Percentiles rank a stretch among this genome's conserved stretches.
Conservation (phyloP, 2,797 vertebrate species). For the Telmatherina bonti region DNA sequence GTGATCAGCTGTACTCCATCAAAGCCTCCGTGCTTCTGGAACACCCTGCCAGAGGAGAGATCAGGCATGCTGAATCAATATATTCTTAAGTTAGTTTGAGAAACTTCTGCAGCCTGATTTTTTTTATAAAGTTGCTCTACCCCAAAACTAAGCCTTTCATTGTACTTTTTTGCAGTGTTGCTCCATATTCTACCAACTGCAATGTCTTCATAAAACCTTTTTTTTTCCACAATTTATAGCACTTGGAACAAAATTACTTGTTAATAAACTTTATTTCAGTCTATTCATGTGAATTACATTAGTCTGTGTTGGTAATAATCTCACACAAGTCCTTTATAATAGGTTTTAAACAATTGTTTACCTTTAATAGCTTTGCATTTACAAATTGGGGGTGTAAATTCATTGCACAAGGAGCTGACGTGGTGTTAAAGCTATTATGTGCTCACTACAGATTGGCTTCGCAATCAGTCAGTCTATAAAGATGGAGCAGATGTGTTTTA, state of each 20-base stretch:
- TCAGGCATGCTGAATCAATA: slow-evolving; percentile 52
- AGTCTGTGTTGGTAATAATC: slow-evolving; percentile 2
- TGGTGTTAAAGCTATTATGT: slow-evolving; percentile 35
- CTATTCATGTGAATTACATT: slow-evolving; percentile 16
- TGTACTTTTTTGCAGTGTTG: not conserved
- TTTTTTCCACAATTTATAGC: not conserved
- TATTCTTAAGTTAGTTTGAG: slow-evolving; percentile 59
- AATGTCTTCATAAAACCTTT: not conserved
- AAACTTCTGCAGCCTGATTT: slow-evolving; percentile 42
- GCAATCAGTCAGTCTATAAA: slow-evolving; percentile 58
- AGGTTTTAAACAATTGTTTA: slow-evolving; percentile 32
- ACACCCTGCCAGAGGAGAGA: slow-evolving; percentile 43
- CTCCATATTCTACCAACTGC: slow-evolving; percentile 1
- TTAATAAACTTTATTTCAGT: slow-evolving; percentile 23
- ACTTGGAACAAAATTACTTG: slow-evolving; percentile 12
- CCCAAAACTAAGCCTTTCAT: slow-evolving; percentile 23
- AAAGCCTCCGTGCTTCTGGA: slow-evolving; percentile 36
- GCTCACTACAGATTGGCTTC: slow-evolving; percentile 51
- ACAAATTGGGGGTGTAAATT: slow-evolving; percentile 40
- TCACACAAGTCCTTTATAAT: slow-evolving; percentile 35
- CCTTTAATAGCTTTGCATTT: slow-evolving; percentile 39
- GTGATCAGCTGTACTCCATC: slow-evolving; percentile 48
- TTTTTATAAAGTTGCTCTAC: slow-evolving; percentile 20
- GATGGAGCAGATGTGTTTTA: slow-evolving; percentile 61
- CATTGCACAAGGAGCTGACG: slow-evolving; percentile 8